phyloP scores from a whole-genome alignment of 1,140 invertebrate species.

The Himalopsyche phryganea region DNA sequence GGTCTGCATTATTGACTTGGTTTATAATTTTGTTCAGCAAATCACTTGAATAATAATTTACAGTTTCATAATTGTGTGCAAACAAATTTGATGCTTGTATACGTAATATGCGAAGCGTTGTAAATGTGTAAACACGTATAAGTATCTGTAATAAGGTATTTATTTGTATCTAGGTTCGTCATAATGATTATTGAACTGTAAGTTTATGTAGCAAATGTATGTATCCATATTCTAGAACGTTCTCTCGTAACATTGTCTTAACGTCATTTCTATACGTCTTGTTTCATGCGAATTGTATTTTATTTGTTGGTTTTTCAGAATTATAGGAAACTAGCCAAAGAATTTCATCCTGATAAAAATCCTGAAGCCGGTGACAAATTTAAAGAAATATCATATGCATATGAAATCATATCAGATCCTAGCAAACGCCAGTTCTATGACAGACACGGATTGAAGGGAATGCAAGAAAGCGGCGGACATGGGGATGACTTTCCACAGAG shows the following conservation, averaged over 20 bases:
- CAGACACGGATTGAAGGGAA: constrained; percentile 71
- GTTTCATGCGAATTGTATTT: no score
- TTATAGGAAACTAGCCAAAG: constrained; percentile 80
- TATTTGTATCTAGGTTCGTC: no score
- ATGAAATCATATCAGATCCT: constrained; percentile 76
- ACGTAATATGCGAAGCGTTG: background rate
- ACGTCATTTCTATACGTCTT: no score
- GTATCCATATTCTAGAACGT: no score
- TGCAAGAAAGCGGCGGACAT: constrained; percentile 64
- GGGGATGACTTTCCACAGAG: constrained; percentile 49
- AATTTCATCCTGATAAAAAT: constrained; percentile 88
- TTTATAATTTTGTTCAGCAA: background rate
- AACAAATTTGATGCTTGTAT: constrained; percentile 15
- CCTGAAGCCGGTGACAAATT: constrained; percentile 79
- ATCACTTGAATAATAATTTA: background rate
- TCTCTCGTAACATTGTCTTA: no score
- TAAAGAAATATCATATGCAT: constrained; percentile 86
- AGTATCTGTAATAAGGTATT: background rate
- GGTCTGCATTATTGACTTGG: constrained; percentile 48
- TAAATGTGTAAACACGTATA: constrained; percentile 8
- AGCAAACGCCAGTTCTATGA: constrained; percentile 72
- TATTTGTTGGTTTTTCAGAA: constrained; percentile 59
- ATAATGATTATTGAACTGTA: no score
- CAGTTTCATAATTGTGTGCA: constrained; percentile 13
- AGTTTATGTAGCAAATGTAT: no score